A percentile compares a stretch with the other conserved stretches of the same genome.
Evolutionary conservation across 2,797 vertebrate genomes (phyloP).

Genomic region (Esox lucius): DNA sequence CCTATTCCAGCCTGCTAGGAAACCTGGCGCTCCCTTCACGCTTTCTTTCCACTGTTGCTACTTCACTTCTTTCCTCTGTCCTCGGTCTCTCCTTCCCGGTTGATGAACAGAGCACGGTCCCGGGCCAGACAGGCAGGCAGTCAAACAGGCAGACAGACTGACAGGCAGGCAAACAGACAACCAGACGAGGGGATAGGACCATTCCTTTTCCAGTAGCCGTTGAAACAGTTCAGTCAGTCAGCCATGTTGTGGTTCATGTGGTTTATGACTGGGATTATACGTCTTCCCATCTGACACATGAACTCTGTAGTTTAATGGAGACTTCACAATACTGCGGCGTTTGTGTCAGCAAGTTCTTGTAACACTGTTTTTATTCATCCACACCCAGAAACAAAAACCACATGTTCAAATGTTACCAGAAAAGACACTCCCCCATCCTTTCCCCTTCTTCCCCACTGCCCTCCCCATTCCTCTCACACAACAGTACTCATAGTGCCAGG

Average conservation of each 20-base stretch:
- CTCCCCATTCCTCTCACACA: neutral
- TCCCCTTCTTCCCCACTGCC: neutral
- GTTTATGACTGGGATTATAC: conserved; percentile 61
- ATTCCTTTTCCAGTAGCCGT: neutral
- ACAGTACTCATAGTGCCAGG: neutral
- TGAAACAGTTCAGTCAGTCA: conserved; percentile 16
- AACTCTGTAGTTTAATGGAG: neutral
- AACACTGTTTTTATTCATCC: neutral
- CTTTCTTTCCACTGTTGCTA: neutral
- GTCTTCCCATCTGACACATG: conserved; percentile 47
- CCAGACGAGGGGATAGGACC: conserved; percentile 8
- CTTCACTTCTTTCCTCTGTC: conserved; percentile 8
- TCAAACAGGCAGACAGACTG: too few species aligned
- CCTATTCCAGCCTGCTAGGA: conserved; percentile 7
- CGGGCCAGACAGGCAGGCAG: conserved; percentile 8
- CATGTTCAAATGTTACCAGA: neutral
- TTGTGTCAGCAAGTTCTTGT: conserved; percentile 47
- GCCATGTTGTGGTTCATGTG: conserved; percentile 30
- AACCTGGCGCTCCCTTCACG: neutral
- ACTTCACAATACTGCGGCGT: conserved; percentile 21
- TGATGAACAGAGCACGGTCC: conserved; percentile 15
- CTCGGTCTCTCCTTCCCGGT: neutral
- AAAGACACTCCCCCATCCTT: neutral
- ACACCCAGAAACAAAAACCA: neutral
- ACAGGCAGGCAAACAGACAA: conserved; percentile 10